These are phyloP conservation scores for Cebidichthys violaceus DNA, from an alignment of 2,113 vertebrate species.

Conservation along the genomic window DNA sequence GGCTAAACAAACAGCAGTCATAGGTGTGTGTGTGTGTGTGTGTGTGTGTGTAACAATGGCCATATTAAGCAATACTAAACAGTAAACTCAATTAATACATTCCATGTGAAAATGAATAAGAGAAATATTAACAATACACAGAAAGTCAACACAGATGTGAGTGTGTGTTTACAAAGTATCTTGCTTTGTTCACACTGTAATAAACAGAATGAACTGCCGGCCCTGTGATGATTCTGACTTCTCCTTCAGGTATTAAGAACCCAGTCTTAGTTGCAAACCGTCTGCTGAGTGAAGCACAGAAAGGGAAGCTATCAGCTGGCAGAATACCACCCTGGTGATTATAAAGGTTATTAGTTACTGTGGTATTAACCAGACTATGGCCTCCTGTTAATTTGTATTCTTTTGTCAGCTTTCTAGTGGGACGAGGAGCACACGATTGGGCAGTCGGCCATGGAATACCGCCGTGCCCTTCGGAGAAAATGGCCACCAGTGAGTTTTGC, in stretches of 20 bases:
- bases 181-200: constrained; percentile 3
- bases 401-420: constrained; percentile 93
- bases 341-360: constrained; percentile 44
- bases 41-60: background rate
- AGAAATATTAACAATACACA: background rate
- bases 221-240: constrained; percentile 32
- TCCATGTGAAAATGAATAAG: background rate
- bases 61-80: background rate
- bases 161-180: background rate
- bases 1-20: background rate
- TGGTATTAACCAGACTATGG: background rate
- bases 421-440: constrained; percentile 96
- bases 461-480: constrained; percentile 93
- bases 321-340: constrained; percentile 98
- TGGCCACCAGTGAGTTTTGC: constrained; percentile 95
- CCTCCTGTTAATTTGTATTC: constrained; percentile 30
- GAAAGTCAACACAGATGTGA: background rate
- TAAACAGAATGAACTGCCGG: constrained; percentile 8
- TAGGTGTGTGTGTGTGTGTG: background rate
- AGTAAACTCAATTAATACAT: background rate
- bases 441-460: constrained; percentile 96
- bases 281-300: constrained; percentile 96
- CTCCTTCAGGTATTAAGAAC: constrained; percentile 93
- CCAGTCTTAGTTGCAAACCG: constrained; percentile 96
- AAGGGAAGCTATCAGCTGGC: constrained; percentile 98